Evolutionary conservation across 2,888 invertebrate species (phyloP).

Genomic region (Sinohyriopsis cumingii): DNA sequence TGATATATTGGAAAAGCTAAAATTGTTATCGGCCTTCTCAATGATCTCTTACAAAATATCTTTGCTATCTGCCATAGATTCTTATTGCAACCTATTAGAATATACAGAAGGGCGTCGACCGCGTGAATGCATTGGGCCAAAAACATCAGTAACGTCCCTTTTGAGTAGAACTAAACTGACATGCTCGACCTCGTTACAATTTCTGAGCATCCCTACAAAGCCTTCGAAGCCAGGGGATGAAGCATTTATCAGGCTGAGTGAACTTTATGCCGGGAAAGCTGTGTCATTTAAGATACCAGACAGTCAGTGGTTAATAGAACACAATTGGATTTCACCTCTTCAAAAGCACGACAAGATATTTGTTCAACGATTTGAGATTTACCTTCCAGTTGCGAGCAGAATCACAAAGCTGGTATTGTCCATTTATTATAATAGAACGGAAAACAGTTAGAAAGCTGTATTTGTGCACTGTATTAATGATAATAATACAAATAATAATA

Average conservation of each 20-base stretch:
- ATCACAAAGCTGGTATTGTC: neutral
- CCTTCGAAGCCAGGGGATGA: neutral
- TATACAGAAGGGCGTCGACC: constrained; percentile 1
- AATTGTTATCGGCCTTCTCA: neutral
- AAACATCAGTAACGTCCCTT: neutral
- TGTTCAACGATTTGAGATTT: constrained; percentile 1
- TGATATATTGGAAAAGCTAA: neutral
- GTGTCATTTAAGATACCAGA: constrained; percentile 1
- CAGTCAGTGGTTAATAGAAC: neutral
- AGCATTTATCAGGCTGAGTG: constrained; percentile 1
- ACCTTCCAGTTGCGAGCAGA: neutral
- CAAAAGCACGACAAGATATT: neutral
- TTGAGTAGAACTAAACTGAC: neutral
- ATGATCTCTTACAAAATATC: neutral
- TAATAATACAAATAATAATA: too few species aligned
- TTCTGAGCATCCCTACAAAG: neutral
- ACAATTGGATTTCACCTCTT: neutral
- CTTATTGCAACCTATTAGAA: constrained; percentile 1
- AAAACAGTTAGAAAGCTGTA: too few species aligned
- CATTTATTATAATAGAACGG: too few species aligned
- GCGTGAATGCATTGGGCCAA: neutral
- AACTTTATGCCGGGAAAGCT: constrained; percentile 1
- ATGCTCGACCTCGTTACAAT: neutral
- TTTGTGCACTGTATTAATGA: too few species aligned
- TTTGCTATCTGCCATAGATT: constrained; percentile 2